Percentiles rank a stretch among this genome's conserved stretches.
phyloP scores from a whole-genome alignment of 2,113 vertebrate genomes.

The Psephotus haematonotus region DNA sequence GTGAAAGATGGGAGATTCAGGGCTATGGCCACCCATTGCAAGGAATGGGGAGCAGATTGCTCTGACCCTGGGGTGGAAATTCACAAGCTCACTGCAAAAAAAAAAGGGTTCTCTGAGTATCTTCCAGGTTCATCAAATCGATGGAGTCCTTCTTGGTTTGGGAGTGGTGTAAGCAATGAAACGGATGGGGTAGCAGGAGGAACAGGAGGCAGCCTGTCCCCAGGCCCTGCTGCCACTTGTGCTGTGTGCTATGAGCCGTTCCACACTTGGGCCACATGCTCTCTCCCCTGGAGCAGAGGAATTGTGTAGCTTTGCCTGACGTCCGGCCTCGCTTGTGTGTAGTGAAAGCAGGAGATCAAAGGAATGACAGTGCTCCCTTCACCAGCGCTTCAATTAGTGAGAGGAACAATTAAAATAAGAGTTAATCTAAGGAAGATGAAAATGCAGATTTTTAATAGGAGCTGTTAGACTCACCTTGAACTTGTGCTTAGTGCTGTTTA shows the following conservation, averaged over 20 bases:
- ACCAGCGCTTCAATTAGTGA: slow-evolving; percentile 62
- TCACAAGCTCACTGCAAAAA: not conserved
- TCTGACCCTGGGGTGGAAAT: not conserved
- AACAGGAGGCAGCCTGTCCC: not conserved
- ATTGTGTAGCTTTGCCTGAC: not conserved
- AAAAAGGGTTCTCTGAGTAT: not conserved
- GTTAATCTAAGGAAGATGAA: slow-evolving; percentile 72
- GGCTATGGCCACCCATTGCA: not conserved
- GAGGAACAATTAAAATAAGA: slow-evolving; percentile 70
- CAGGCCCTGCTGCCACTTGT: not conserved
- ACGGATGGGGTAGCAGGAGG: not conserved
- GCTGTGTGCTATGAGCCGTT: not conserved
- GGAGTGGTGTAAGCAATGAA: not conserved
- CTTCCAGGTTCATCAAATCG: not conserved
- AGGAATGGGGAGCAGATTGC: not conserved
- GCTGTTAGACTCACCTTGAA: slow-evolving; percentile 70
- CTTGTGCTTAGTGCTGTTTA: not conserved
- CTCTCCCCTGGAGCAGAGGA: not conserved
- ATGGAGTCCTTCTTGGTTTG: not conserved
- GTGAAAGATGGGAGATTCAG: not conserved
- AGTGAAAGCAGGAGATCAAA: slow-evolving; percentile 63
- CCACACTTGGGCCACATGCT: not conserved
- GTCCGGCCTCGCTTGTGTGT: slow-evolving; percentile 12
- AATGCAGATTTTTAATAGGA: slow-evolving; percentile 61
- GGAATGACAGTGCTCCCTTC: slow-evolving; percentile 41